Evolutionary conservation across 2,888 invertebrate genomes (phyloP), one percentile per base, ranked within the genome.

Genomic region (Tachystola acroxantha): DNA sequence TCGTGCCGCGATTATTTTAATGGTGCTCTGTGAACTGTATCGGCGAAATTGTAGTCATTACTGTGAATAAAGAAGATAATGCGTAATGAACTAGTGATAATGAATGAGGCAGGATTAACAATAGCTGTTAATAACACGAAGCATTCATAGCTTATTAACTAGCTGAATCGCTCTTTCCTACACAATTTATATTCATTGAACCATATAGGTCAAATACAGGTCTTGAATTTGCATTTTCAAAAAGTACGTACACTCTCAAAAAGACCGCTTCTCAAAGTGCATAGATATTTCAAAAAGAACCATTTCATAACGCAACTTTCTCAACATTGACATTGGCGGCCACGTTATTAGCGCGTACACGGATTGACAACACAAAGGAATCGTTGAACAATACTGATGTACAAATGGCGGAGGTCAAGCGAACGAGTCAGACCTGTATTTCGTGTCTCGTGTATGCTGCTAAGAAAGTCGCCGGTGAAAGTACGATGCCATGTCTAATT

Each of bases 391-490:
- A 73, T 71, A 53, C 55, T 46, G 50, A 47, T 44, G 49, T 48
- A 57, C 53, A 50, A n/a, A 47, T 44, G 50, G 58, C 67, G 48
- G 71, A 77, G 80, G 79, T 76, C 77, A 77, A 61, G 48, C 42
- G 52, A 60, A 68, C 74, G 50, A 59, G 69, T 62, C 59, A 40
- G 56, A 70, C 68, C 64, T 64, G 73, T 71, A 66, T 69, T 70
- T 66, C 60, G 49, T 55, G 57, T 45, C 41, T 37, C 29, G 36
- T 34, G 42, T 51, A 53, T 52, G 45, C 63, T 58, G 57, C 59
- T 60, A 81, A 72, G 80, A 80, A 78, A 81, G 78, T 71, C 63
- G 50, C 45, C 57, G 81, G 80, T 82, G 84, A 84, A 85, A 84
- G 82, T 82, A 73, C 64, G 53, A 46, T 57, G 61, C 61, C 69